Conservation (phyloP, 2,113 vertebrate genomes). For the Microtus montanus region DNA sequence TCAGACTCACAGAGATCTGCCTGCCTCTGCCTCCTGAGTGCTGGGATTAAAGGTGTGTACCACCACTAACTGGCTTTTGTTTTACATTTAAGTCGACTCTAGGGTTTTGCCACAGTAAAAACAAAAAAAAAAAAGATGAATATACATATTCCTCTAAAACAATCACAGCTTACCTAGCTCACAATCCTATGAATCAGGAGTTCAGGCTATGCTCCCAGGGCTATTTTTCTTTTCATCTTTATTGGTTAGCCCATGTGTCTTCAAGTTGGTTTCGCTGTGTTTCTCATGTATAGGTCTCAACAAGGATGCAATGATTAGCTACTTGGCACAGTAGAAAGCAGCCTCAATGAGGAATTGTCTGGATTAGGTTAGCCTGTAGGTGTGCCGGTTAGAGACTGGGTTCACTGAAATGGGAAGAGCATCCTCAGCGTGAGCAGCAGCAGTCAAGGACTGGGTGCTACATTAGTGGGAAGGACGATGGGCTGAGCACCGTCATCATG, state of each 20-base stretch:
- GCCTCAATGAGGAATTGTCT: neutral
- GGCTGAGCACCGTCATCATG: too few species aligned
- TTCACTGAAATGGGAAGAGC: neutral
- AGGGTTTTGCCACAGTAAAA: neutral
- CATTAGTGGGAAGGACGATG: too few species aligned
- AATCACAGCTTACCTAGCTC: neutral
- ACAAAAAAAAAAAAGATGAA: neutral
- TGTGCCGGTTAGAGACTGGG: neutral
- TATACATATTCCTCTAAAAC: neutral
- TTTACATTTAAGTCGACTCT: neutral
- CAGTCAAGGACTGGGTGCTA: neutral
- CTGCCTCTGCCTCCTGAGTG: too few species aligned
- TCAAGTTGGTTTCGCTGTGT: neutral
- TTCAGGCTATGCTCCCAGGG: neutral
- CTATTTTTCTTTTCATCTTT: neutral
- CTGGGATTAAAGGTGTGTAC: too few species aligned
- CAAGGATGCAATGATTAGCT: neutral
- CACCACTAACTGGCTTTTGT: too few species aligned
- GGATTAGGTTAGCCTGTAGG: neutral
- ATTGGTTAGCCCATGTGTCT: neutral
- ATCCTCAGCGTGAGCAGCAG: neutral
- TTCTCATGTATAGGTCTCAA: neutral
- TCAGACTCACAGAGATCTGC: too few species aligned
- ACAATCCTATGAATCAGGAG: slow-evolving; percentile 29
- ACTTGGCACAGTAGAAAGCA: neutral